phyloP scores from a whole-genome alignment of 2,888 invertebrate genomes.

The Lysandra bellargus region DNA sequence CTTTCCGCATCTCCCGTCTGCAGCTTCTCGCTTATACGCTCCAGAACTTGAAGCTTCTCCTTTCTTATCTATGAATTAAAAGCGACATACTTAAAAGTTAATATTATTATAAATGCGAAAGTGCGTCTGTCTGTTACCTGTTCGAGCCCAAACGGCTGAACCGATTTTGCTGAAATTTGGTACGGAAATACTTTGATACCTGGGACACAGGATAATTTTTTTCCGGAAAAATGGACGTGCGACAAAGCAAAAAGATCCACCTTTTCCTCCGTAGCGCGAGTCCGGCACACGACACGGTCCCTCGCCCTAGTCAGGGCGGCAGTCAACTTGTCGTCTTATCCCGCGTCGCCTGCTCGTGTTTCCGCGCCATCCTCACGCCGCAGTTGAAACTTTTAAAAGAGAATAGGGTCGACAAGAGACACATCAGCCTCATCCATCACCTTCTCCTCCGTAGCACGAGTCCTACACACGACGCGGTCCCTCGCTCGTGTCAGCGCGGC shows the following conservation, averaged over 20 bases:
- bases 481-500: conserved; percentile 54
- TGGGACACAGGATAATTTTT: too few species aligned
- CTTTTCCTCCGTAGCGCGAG: conserved; percentile 56
- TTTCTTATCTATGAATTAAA: conserved; percentile 52
- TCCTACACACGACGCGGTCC: conserved; percentile 48
- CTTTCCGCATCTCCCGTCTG: conserved; percentile 65
- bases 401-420: too few species aligned
- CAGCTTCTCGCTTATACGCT: conserved; percentile 68
- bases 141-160: too few species aligned
- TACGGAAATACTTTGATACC: too few species aligned
- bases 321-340: conserved; percentile 59
- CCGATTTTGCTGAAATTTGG: too few species aligned
- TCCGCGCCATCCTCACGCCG: conserved; percentile 49
- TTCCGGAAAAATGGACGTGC: too few species aligned
- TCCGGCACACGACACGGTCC: conserved; percentile 49
- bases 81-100: too few species aligned
- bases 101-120: too few species aligned
- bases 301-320: conserved; percentile 54
- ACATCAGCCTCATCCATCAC: conserved; percentile 42
- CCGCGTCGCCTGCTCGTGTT: conserved; percentile 50
- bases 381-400: neutral
- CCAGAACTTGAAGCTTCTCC: conserved; percentile 65
- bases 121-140: too few species aligned
- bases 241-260: conserved; percentile 43
- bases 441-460: conserved; percentile 56